Percentiles rank a stretch among this genome's conserved stretches.
These are phyloP conservation scores for Harpagifer antarcticus DNA, from an alignment of 2,797 vertebrate genomes.

Conservation along the genomic window DNA sequence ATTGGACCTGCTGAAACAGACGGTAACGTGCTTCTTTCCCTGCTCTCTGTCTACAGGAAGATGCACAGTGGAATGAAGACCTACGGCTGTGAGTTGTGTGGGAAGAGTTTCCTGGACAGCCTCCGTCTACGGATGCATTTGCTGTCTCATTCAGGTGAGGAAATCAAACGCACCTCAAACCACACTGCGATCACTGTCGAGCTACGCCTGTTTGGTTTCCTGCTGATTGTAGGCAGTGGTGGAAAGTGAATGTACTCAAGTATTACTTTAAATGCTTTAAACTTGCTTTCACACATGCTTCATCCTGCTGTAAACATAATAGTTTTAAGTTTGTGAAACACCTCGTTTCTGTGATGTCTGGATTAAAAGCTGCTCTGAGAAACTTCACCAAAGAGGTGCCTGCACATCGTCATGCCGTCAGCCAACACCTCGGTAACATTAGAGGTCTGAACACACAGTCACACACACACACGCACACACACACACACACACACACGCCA, in stretches of 20 bases:
- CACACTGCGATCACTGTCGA: neutral
- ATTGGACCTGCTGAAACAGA: no score
- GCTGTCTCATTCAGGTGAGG: conserved; percentile 96
- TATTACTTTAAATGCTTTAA: conserved; percentile 7
- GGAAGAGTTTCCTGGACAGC: conserved; percentile 96
- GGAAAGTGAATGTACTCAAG: no score
- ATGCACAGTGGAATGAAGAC: conserved; percentile 99
- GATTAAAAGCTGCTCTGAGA: conserved; percentile 50
- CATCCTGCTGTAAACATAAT: conserved; percentile 28
- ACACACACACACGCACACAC: conserved; percentile 17
- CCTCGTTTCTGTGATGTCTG: conserved; percentile 48
- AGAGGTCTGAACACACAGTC: conserved; percentile 51
- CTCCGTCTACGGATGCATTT: conserved; percentile 98
- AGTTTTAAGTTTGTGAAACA: conserved; percentile 29
- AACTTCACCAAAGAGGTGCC: conserved; percentile 36
- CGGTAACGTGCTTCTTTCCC: conserved; percentile 19
- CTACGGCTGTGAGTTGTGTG: conserved; percentile 96
- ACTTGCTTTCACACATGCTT: conserved; percentile 10
- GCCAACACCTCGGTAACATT: conserved; percentile 62
- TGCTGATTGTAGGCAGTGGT: neutral
- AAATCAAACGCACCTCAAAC: conserved; percentile 21
- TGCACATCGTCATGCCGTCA: conserved; percentile 61
- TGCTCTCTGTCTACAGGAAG: conserved; percentile 87
- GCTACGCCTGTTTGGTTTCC: neutral
- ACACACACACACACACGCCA: conserved; percentile 2